Conservation (phyloP, 2,113 vertebrate genomes). For the Parus major region DNA sequence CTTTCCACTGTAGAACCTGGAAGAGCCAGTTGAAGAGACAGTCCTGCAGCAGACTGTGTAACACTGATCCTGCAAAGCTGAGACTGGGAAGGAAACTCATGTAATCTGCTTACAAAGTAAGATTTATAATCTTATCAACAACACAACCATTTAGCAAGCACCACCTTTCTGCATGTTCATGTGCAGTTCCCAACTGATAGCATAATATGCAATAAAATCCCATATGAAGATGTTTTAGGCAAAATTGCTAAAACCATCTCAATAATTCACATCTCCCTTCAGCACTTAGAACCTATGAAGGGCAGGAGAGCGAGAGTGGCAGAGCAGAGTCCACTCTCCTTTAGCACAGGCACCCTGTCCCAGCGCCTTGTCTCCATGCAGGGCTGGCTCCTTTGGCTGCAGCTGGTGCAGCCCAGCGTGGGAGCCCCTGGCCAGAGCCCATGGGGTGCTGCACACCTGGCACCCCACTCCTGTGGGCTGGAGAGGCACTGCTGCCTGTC, state of each 20-base stretch:
- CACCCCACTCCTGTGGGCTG: rapidly evolving
- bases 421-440: not conserved
- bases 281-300: rapidly evolving
- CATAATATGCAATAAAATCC: not conserved
- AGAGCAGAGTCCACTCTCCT: rapidly evolving
- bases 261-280: not conserved
- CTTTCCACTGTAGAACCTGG: slow-evolving; percentile 86
- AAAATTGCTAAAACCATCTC: not conserved
- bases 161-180: not conserved
- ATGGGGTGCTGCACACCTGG: rapidly evolving
- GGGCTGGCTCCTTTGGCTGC: not conserved
- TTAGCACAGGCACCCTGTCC: too few relatives aligned
- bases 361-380: rapidly evolving
- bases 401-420: not conserved
- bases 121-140: not conserved
- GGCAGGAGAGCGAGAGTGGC: not conserved
- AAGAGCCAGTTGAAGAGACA: not conserved
- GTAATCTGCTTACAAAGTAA: not conserved
- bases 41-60: not conserved
- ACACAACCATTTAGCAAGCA: not conserved
- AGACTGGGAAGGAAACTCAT: not conserved
- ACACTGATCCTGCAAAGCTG: not conserved
- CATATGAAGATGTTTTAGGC: not conserved
- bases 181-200: not conserved
- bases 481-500: too few relatives aligned